These are phyloP conservation scores for Pocota personata DNA, from an alignment of 2,888 invertebrate species.

Conservation along the genomic window DNA sequence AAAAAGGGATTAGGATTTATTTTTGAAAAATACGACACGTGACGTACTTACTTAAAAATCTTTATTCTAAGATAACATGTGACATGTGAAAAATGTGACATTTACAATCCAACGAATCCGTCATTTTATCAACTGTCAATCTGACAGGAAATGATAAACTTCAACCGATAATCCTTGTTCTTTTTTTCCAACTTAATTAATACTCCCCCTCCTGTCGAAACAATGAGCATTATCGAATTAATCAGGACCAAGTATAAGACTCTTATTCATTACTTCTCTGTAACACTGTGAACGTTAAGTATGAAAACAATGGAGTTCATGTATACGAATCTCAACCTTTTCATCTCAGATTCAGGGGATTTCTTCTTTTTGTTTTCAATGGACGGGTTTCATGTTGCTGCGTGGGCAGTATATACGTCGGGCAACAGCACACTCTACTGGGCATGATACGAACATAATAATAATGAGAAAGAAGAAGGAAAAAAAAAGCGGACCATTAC, in stretches of 20 bases:
- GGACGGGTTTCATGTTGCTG: constrained; percentile 46
- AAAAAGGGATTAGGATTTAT: neutral
- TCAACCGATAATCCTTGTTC: constrained; percentile 22
- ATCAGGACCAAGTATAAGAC: constrained; percentile 59
- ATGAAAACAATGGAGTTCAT: constrained; percentile 62
- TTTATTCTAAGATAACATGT: constrained; percentile 18
- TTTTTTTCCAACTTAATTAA: constrained; percentile 54
- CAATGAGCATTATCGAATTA: constrained; percentile 71
- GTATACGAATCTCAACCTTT: constrained; percentile 63
- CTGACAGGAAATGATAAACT: constrained; percentile 58
- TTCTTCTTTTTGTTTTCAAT: neutral
- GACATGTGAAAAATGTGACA: constrained; percentile 14
- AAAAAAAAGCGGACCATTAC: constrained; percentile 45
- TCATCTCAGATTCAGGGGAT: constrained; percentile 42
- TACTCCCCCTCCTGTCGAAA: constrained; percentile 49
- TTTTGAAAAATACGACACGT: constrained; percentile 31
- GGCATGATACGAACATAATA: constrained; percentile 69
- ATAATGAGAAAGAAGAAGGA: constrained; percentile 38
- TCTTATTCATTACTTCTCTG: constrained; percentile 52
- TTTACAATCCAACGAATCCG: neutral
- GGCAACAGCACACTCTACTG: constrained; percentile 40
- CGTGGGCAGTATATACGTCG: constrained; percentile 58
- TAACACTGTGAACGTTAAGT: constrained; percentile 28
- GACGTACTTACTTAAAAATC: constrained; percentile 24
- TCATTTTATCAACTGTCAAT: constrained; percentile 55